phyloP scores from a whole-genome alignment of 2,113 vertebrate species.

The Riparia riparia region DNA sequence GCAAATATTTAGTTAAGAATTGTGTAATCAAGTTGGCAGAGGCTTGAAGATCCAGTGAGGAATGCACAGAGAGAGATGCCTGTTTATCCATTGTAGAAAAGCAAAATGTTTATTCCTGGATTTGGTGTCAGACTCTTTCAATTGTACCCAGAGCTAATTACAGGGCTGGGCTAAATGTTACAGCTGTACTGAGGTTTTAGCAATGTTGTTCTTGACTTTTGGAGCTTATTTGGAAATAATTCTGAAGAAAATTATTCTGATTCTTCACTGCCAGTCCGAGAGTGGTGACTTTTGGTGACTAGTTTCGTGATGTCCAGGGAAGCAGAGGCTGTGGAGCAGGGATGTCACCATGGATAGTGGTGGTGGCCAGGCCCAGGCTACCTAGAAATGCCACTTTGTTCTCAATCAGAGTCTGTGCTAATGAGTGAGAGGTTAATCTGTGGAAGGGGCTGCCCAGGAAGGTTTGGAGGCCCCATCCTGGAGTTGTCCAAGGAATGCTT shows the following conservation, averaged over 20 bases:
- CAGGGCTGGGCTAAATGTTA: constrained; percentile 1
- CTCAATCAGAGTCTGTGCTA: background rate
- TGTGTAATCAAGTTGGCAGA: constrained; percentile 40
- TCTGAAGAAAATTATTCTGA: background rate
- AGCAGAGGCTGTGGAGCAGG: background rate
- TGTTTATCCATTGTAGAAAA: constrained; percentile 34
- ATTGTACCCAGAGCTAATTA: background rate
- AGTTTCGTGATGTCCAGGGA: accelerated
- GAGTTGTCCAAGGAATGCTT: background rate
- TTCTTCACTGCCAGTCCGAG: background rate
- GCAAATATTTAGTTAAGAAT: constrained; percentile 72
- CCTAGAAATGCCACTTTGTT: background rate
- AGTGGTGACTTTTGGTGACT: background rate
- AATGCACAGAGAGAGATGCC: constrained; percentile 8
- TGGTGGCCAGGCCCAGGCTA: too few species aligned
- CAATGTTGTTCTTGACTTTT: background rate
- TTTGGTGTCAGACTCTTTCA: background rate
- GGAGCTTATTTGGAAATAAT: background rate
- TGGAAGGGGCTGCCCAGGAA: background rate
- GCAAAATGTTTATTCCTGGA: constrained; percentile 34
- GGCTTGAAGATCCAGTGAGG: background rate
- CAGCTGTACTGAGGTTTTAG: background rate
- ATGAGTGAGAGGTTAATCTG: background rate
- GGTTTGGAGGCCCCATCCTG: background rate
- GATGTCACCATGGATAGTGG: background rate